Evolutionary conservation across 2,888 invertebrate species (phyloP).

Genomic region (Hydrotaea diabolus): DNA sequence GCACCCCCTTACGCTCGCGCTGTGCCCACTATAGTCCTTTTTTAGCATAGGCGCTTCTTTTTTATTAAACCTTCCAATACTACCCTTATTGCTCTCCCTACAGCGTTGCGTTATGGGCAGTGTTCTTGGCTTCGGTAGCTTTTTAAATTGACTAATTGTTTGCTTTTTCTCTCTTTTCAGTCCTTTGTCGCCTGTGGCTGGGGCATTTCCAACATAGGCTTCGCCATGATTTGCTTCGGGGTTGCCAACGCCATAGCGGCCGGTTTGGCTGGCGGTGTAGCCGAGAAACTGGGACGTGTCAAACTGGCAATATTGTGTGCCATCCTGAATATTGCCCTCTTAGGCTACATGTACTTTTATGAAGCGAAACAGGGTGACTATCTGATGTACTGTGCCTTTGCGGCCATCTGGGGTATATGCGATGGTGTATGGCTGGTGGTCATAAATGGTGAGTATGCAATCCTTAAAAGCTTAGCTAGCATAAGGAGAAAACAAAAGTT

Average conservation of each 20-base stretch:
- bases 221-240: slow-evolving; percentile 96
- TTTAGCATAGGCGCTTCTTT: too few species aligned
- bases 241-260: slow-evolving; percentile 93
- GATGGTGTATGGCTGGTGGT: slow-evolving; percentile 96
- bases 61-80: too few species aligned
- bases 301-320: slow-evolving; percentile 90
- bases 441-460: slow-evolving; percentile 96
- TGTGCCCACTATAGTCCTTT: too few species aligned
- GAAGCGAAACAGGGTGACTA: slow-evolving; percentile 86
- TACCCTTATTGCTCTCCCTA: too few species aligned
- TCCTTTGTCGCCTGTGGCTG: slow-evolving; percentile 92
- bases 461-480: slow-evolving; percentile 75
- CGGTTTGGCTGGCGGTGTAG: slow-evolving; percentile 88
- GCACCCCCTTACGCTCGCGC: too few species aligned
- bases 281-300: slow-evolving; percentile 86
- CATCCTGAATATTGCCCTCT: slow-evolving; percentile 86
- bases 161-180: slow-evolving; percentile 80
- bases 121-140: too few species aligned
- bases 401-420: slow-evolving; percentile 93
- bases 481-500: too few species aligned
- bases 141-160: too few species aligned
- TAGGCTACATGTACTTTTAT: slow-evolving; percentile 87
- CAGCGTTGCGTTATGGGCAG: too few species aligned
- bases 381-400: slow-evolving; percentile 88
- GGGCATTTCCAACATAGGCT: slow-evolving; percentile 95